Evolutionary conservation across 2,797 vertebrate genomes (phyloP), one percentile per base, ranked within the genome.

Genomic region (Simalia tracyae): DNA sequence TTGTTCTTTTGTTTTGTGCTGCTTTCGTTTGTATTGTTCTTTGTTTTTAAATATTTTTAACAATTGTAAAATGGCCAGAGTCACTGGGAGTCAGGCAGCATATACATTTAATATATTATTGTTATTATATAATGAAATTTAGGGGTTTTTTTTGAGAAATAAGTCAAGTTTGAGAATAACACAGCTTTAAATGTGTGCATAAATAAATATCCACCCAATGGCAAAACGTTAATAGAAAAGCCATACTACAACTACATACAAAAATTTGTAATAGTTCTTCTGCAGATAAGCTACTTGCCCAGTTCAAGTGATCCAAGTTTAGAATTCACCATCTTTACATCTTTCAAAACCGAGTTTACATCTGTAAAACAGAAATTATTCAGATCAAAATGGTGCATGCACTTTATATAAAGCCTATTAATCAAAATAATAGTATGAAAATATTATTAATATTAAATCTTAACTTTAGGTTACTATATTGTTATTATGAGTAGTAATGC

Each of bases 271-370:
- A 89, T 94, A 92, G 14, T 89, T 36, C 12, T 94, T 11, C 22
- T 0, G 0, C 84, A 84, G 87, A 86, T 66, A 17, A 87, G 88
- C 66, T 94, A 97, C 96, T 97, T 97, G 98, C 98, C 98, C 93
- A 98, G 94, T 92, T 97, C 97, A 84, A 98, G 95, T 0, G 98
- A 98, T 94, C 96, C 97, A 2, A 97, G 95, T 94, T 97, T 98
- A 72, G 98, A 97, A 19, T 94, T 97, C 60, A 93, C 96, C 63
- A 95, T 57, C 86, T 94, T 97, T 10, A 97, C 93, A 87, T 98
- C 97, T 95, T 96, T 98, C 89, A 97, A 91, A 92, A 96, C 93
- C 2, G 94, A 93, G 64, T 93, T 95, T 92, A 95, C 94, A 95
- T 92, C 97, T 98, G 95, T 50, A 87, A 92, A 94, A 88, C 0